phyloP scores from a whole-genome alignment of 2,888 invertebrate genomes.

The Philereme transversata region DNA sequence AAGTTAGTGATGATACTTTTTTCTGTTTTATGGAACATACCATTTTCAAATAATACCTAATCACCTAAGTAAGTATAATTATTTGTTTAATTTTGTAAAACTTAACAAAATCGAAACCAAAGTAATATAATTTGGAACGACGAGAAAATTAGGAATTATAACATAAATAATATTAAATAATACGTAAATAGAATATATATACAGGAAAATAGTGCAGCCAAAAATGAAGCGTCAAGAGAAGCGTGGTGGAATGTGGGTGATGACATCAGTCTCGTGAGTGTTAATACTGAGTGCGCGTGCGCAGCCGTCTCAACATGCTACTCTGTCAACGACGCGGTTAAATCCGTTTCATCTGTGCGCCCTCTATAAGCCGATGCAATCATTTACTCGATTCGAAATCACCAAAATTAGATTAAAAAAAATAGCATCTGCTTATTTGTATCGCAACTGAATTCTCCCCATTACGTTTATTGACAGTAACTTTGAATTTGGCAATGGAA shows the following conservation, averaged over 20 bases:
- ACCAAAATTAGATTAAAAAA: too few relatives aligned
- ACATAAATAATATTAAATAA: conserved; percentile 15
- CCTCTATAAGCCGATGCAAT: conserved; percentile 47
- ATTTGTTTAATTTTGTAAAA: not conserved
- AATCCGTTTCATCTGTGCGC: conserved; percentile 49
- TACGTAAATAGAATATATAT: conserved; percentile 52
- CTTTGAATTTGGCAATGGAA: conserved; percentile 14
- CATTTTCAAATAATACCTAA: not conserved
- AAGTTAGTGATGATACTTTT: too few relatives aligned
- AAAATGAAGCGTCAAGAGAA: conserved; percentile 66
- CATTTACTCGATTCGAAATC: conserved; percentile 31
- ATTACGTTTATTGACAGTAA: conserved; percentile 13
- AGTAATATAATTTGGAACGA: conserved; percentile 62
- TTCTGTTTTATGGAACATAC: too few relatives aligned
- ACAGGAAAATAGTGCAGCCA: conserved; percentile 58
- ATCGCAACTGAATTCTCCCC: conserved; percentile 49
- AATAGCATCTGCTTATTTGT: conserved; percentile 48
- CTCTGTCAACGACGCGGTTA: conserved; percentile 50
- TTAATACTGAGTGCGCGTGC: conserved; percentile 56
- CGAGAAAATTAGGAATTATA: conserved; percentile 41
- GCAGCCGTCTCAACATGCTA: conserved; percentile 53
- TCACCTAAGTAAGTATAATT: not conserved
- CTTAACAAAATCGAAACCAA: conserved; percentile 46
- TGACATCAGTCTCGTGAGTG: conserved; percentile 53
- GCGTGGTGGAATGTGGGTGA: conserved; percentile 57